A percentile compares a stretch with the other conserved stretches of the same genome.
phyloP scores from a whole-genome alignment of 2,888 invertebrate species.

The Plagodis pulveraria region DNA sequence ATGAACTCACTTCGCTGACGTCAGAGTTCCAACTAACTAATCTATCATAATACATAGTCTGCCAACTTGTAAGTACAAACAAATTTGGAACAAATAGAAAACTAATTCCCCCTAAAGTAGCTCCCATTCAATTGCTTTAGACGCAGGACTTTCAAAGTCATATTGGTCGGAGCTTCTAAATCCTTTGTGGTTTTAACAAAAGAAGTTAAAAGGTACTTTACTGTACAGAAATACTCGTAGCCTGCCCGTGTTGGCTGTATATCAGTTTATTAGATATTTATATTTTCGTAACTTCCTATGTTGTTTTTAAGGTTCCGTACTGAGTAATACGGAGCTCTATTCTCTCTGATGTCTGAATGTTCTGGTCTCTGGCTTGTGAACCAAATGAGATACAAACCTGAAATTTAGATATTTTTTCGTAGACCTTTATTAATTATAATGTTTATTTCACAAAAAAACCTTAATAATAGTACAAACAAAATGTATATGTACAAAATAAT shows the following conservation, averaged over 20 bases:
- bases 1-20: not conserved
- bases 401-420: too few species aligned
- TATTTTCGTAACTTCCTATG: too few species aligned
- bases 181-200: conserved; percentile 17
- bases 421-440: too few species aligned
- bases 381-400: too few species aligned
- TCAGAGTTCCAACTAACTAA: not conserved
- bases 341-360: too few species aligned
- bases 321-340: too few species aligned
- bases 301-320: too few species aligned
- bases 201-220: conserved; percentile 25
- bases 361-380: too few species aligned
- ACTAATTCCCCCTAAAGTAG: conserved; percentile 13
- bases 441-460: too few species aligned
- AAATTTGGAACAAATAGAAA: conserved; percentile 13
- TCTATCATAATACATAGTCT: conserved; percentile 5
- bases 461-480: too few species aligned
- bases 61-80: conserved; percentile 7
- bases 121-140: conserved; percentile 4
- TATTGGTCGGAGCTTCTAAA: conserved; percentile 14
- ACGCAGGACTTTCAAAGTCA: conserved; percentile 16
- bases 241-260: not conserved
- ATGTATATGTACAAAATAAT: too few species aligned
- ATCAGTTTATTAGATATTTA: not conserved
- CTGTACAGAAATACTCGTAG: not conserved